Percentiles rank a stretch among this genome's conserved stretches.
Conservation (phyloP, 2,797 vertebrate genomes). For the Xenopus petersii region DNA sequence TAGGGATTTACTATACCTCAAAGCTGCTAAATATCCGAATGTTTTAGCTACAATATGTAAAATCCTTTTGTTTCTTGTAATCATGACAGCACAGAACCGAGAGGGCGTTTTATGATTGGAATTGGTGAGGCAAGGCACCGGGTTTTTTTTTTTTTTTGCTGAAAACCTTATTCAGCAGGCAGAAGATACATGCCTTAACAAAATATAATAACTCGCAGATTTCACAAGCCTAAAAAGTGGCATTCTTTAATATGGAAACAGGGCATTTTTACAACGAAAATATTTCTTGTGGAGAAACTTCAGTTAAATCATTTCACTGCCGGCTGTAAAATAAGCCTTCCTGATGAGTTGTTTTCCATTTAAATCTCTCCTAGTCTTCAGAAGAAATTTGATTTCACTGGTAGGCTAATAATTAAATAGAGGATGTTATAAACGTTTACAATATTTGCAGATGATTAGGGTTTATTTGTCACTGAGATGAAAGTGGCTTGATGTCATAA, state of each 20-base stretch:
- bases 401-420: background rate
- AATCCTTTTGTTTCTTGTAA: constrained; percentile 17
- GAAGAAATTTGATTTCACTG: constrained; percentile 6
- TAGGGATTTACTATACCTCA: too few relatives aligned
- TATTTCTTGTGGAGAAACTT: constrained; percentile 37
- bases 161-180: background rate
- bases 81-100: background rate
- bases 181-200: constrained; percentile 9
- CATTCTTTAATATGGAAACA: constrained; percentile 37
- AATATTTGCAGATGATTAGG: constrained; percentile 2
- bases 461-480: too few relatives aligned
- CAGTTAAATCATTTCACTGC: constrained; percentile 29
- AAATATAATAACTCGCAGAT: constrained; percentile 38
- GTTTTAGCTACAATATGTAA: constrained; percentile 1
- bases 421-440: constrained; percentile 11
- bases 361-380: constrained; percentile 6
- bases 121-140: background rate
- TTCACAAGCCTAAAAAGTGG: constrained; percentile 13
- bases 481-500: too few relatives aligned
- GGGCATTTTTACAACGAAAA: constrained; percentile 44
- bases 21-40: background rate
- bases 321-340: constrained; percentile 4
- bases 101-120: background rate
- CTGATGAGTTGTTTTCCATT: constrained; percentile 12
- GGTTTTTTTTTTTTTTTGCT: background rate